Percentiles rank a stretch among this genome's conserved stretches.
phyloP scores from a whole-genome alignment of 2,113 vertebrate genomes.

The Morone chrysops region DNA sequence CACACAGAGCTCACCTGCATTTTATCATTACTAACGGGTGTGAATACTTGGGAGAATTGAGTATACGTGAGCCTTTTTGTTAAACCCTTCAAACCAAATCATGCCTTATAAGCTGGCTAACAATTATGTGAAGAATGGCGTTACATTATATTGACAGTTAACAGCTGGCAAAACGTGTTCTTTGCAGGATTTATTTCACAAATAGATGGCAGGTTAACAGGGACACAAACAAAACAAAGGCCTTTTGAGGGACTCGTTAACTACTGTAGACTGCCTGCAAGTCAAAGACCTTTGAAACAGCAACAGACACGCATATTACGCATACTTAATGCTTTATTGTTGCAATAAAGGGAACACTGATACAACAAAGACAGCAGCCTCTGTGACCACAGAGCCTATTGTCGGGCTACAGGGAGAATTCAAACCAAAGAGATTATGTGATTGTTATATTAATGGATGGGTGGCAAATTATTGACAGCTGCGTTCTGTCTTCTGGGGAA shows the following conservation, averaged over 20 bases:
- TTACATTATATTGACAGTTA: not conserved
- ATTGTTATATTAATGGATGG: conserved; percentile 35
- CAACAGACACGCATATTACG: not conserved
- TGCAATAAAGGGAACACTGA: conserved; percentile 39
- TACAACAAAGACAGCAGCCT: conserved; percentile 8
- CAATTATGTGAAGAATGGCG: not conserved
- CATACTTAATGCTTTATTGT: conserved; percentile 35
- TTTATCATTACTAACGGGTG: not conserved
- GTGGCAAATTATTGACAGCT: conserved; percentile 28
- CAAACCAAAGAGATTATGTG: conserved; percentile 30
- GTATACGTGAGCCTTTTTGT: not conserved
- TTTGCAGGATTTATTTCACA: not conserved
- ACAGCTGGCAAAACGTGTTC: not conserved
- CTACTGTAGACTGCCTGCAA: not conserved
- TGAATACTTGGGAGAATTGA: not conserved
- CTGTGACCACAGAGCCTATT: conserved; percentile 1
- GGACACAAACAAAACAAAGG: not conserved
- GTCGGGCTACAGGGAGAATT: conserved; percentile 5
- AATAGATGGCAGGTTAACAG: not conserved
- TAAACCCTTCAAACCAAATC: not conserved
- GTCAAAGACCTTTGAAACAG: not conserved
- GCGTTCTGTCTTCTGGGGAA: conserved; percentile 26
- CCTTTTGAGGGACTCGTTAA: not conserved
- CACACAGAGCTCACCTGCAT: not conserved
- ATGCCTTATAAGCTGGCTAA: not conserved